Conservation (phyloP, 2,113 vertebrate genomes). For the Limnothrissa miodon region DNA sequence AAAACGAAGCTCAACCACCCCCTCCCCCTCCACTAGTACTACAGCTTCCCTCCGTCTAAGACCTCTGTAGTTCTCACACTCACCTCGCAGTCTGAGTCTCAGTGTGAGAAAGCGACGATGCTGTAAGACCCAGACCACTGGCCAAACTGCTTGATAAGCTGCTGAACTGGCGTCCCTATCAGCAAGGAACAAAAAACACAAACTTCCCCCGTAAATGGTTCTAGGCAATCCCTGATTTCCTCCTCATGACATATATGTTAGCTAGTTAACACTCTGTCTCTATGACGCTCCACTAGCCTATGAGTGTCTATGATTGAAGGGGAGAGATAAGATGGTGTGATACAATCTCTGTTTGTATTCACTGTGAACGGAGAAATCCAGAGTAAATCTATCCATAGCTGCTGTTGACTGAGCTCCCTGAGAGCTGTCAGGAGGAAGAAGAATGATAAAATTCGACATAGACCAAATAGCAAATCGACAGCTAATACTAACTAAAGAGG, state of each 20-base stretch:
- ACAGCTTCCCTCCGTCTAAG: not conserved
- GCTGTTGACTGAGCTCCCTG: too few species aligned
- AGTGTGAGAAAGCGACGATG: not conserved
- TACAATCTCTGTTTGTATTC: conserved; percentile 1
- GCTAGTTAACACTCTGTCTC: not conserved
- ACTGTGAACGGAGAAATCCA: too few species aligned
- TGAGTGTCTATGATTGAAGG: not conserved
- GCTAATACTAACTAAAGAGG: too few species aligned
- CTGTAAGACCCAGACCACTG: conserved; percentile 11
- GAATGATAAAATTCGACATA: too few species aligned
- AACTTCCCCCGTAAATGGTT: not conserved
- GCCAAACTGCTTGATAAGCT: conserved; percentile 8
- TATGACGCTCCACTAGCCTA: not conserved
- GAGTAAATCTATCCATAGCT: too few species aligned
- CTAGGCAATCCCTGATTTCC: not conserved
- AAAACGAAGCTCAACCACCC: too few species aligned
- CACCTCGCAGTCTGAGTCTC: not conserved
- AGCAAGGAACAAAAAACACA: not conserved
- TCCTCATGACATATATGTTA: conserved; percentile 4
- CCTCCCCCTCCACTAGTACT: too few species aligned
- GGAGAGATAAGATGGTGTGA: not conserved
- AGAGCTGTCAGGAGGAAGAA: too few species aligned
- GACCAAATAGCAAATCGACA: too few species aligned
- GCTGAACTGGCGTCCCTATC: not conserved
- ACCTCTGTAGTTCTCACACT: not conserved